Conservation (phyloP, 2,888 invertebrate genomes). For the Ophion ventricosus region DNA sequence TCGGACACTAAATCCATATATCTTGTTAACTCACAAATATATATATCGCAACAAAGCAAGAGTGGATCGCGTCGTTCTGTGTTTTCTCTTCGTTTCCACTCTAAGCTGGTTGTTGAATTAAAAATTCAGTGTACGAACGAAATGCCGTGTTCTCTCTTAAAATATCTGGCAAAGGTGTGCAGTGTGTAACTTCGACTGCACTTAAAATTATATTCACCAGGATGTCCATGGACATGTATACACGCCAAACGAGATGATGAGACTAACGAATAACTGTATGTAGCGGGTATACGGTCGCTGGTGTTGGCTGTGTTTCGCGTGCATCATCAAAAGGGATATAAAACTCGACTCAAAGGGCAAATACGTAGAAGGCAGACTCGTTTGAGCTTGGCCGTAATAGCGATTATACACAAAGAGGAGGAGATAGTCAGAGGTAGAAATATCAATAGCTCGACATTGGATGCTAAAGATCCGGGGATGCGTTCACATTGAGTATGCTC, state of each 20-base stretch:
- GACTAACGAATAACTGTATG: conserved; percentile 49
- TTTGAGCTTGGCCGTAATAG: conserved; percentile 20
- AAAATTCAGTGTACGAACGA: background rate
- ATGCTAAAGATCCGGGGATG: conserved; percentile 22
- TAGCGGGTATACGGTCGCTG: conserved; percentile 5
- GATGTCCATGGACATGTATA: background rate
- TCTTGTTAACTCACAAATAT: conserved; percentile 12
- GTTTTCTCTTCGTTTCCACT: background rate
- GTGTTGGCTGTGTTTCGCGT: conserved; percentile 23
- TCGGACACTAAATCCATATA: background rate
- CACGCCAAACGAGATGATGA: conserved; percentile 51
- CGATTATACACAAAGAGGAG: conserved; percentile 11
- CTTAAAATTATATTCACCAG: conserved; percentile 20
- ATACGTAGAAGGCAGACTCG: conserved; percentile 1
- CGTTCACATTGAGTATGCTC: conserved; percentile 50
- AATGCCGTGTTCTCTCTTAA: background rate
- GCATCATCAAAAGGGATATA: conserved; percentile 43
- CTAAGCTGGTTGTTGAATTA: background rate
- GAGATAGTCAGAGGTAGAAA: background rate
- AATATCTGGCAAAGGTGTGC: background rate
- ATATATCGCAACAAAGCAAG: conserved; percentile 38
- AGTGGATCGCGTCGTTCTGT: conserved; percentile 11
- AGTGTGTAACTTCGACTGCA: background rate
- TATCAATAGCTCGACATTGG: background rate
- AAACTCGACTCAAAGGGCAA: conserved; percentile 40